Evolutionary conservation across 2,113 vertebrate genomes (phyloP).

Genomic region (Trochalopteron elliotii): DNA sequence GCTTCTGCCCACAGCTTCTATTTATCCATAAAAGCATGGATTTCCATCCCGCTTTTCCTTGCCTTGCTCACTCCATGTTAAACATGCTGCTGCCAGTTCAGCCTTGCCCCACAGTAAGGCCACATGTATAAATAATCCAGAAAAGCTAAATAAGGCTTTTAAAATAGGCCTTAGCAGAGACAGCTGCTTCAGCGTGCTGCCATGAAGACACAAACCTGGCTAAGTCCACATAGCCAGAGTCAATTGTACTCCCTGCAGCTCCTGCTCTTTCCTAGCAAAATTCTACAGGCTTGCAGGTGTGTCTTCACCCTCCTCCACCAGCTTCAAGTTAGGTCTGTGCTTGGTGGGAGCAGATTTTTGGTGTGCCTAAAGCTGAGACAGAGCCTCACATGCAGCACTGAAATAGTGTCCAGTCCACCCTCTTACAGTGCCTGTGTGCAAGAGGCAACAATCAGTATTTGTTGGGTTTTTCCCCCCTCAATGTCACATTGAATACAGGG

Average conservation of each 20-base stretch:
- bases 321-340: neutral
- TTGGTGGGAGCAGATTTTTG: accelerated
- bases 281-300: neutral
- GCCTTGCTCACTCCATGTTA: neutral
- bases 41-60: neutral
- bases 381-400: neutral
- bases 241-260: neutral
- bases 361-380: neutral
- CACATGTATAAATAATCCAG: neutral
- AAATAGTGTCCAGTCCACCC: neutral
- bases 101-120: neutral
- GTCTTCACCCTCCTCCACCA: neutral
- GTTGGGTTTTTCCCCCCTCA: accelerated
- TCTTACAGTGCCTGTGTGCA: neutral
- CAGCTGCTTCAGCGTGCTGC: neutral
- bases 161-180: neutral
- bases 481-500: neutral
- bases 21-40: neutral
- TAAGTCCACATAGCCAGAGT: neutral
- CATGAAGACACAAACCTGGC: neutral
- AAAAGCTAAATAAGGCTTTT: neutral
- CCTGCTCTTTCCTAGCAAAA: neutral
- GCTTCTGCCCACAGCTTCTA: neutral
- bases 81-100: neutral
- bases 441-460: neutral